Base-by-base conservation (phyloP, 2,113 vertebrate species). In the Microcebus lehilahytsara region DNA sequence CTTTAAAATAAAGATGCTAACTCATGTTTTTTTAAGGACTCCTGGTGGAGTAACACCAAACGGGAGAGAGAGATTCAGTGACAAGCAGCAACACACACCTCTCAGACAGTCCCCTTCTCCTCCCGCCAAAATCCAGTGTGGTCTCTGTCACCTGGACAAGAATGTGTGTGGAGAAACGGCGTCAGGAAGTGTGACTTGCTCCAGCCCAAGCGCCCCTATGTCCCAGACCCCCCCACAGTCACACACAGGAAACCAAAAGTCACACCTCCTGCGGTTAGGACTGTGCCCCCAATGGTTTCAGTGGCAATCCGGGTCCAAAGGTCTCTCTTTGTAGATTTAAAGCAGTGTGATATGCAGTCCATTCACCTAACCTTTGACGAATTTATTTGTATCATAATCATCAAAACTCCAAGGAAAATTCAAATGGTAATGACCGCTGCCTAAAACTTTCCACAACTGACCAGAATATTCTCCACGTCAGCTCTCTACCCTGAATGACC, bases 381-480 rank as follows among this genome's bases (percentile, higher is more conserved):
- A 67, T 3, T 91, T 84, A 4, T 40, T 37, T 32, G 13, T 22
- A 56, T 56, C 19, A 56, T 56, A 84, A 85, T 58, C 25, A 71
- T 93, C 60, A 94, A 86, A 86, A 95, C 34, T 46, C 40, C 40
- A 90, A 92, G 49, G 67, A 84, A 95, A 96, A 90, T 60, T 89
- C 80, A 81, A 77, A 93, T 30, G 53, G 40, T 40, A 91, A 77
- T 34, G 49, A 30, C 46, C 40, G 32, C 58, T 27, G 49, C 25
- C 78, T 60, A 46, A 85, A 91, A 85, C 27, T 13, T 74, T 42
- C 86, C 42, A 1, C 4, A 46, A n/a, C 10, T 3, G 30, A 95
- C 49, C 20, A 60, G 75, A 58, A 23, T 16, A 25, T 49, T 60
- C 79, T 87, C 22, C 12, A 11, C 19, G 34, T 37, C 56, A 30